Evolutionary conservation across 2,888 invertebrate genomes (phyloP).

Genomic region (Perithous albicinctus): DNA sequence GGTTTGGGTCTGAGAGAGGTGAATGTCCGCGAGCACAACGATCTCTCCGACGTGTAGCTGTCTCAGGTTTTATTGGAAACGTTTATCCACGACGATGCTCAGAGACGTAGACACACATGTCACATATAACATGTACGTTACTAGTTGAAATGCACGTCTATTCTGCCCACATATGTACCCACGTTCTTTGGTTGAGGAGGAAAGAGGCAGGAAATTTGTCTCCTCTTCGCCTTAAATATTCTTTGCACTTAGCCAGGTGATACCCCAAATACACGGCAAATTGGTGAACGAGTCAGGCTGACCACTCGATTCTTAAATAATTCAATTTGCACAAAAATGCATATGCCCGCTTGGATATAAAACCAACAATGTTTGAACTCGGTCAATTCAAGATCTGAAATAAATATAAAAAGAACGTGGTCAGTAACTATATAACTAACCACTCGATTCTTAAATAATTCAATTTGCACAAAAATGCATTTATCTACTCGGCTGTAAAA

Average conservation of each 20-base stretch:
- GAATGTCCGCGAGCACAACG: neutral
- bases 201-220: conserved; percentile 8
- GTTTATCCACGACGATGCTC: conserved; percentile 5
- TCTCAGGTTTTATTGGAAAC: conserved; percentile 36
- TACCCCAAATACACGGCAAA: conserved; percentile 33
- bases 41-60: neutral
- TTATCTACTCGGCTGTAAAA: neutral
- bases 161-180: neutral
- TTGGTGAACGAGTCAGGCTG: conserved; percentile 25
- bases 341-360: neutral
- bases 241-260: conserved; percentile 7
- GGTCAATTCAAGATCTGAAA: conserved; percentile 33
- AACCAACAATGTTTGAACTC: neutral
- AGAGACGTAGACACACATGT: neutral
- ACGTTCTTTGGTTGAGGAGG: conserved; percentile 10
- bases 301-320: conserved; percentile 46
- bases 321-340: conserved; percentile 1
- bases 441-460: conserved; percentile 50
- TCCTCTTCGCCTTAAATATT: conserved; percentile 43
- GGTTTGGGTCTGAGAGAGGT: neutral
- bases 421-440: too few relatives aligned
- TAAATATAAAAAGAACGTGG: neutral
- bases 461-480: neutral
- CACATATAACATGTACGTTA: neutral
- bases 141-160: neutral